Conservation (phyloP, 2,113 vertebrate genomes). For the Uria aalge region DNA sequence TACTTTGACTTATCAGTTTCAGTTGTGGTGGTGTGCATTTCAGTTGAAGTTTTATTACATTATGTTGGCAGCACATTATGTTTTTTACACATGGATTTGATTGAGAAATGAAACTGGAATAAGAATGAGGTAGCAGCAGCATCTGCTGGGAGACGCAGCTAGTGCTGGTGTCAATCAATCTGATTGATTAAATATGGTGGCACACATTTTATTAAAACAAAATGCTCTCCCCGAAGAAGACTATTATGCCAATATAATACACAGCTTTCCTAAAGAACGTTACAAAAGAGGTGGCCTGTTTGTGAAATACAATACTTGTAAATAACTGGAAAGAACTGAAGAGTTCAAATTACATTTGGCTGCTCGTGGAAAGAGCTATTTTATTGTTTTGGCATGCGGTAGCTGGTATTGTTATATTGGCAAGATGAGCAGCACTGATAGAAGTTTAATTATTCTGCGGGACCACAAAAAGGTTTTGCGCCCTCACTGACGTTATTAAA, state of each 20-base stretch:
- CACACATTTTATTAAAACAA: constrained; percentile 75
- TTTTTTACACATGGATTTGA: constrained; percentile 82
- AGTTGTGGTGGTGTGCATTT: constrained; percentile 73
- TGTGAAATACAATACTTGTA: constrained; percentile 14
- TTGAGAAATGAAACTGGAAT: constrained; percentile 82
- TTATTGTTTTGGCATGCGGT: not conserved
- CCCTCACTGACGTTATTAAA: not conserved
- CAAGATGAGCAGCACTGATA: not conserved
- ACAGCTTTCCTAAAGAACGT: constrained; percentile 41
- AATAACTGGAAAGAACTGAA: constrained; percentile 26
- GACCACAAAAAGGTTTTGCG: not conserved
- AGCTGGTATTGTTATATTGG: not conserved
- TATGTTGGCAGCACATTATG: constrained; percentile 76
- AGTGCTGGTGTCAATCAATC: constrained; percentile 77
- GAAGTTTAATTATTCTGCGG: not conserved
- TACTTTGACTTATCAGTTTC: constrained; percentile 74
- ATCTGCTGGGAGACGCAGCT: constrained; percentile 71
- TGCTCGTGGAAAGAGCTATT: constrained; percentile 27
- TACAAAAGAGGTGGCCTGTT: constrained; percentile 43
- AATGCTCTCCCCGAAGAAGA: constrained; percentile 72
- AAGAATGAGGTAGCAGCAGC: constrained; percentile 77
- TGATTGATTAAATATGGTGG: constrained; percentile 83
- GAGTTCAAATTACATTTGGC: constrained; percentile 32
- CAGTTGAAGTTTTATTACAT: constrained; percentile 78
- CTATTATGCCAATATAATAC: constrained; percentile 50